phyloP scores from a whole-genome alignment of 1,140 invertebrate genomes.

The Spodoptera frugiperda region DNA sequence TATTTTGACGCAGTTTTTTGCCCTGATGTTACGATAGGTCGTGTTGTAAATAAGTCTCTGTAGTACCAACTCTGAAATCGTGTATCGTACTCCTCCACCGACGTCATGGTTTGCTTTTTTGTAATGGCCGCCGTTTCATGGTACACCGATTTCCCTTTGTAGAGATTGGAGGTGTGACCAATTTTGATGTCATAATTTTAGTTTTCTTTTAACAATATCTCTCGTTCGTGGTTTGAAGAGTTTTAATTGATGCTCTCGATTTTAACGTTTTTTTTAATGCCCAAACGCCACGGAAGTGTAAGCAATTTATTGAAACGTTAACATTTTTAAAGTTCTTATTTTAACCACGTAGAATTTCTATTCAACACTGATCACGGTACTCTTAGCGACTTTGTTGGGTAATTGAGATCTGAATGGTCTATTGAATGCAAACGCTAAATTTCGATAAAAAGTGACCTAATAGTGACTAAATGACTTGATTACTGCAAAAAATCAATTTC shows the following conservation, averaged over 20 bases:
- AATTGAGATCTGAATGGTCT: background rate
- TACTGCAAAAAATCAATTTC: constrained; percentile 13
- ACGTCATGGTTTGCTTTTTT: constrained; percentile 25
- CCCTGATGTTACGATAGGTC: constrained; percentile 24
- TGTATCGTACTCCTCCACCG: background rate
- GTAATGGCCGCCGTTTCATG: constrained; percentile 37
- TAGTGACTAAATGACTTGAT: constrained; percentile 12
- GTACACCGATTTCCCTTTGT: constrained; percentile 46
- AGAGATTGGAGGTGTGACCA: constrained; percentile 32
- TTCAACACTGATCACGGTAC: background rate
- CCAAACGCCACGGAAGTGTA: constrained; percentile 10
- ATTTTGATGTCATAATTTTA: constrained; percentile 48
- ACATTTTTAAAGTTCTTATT: no score
- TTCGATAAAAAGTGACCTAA: background rate
- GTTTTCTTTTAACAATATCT: constrained; percentile 18
- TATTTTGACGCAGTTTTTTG: constrained; percentile 29
- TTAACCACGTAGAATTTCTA: no score
- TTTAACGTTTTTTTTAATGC: constrained; percentile 5
- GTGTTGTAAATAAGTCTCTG: constrained; percentile 34
- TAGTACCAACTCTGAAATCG: constrained; percentile 21
- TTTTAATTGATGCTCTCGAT: constrained; percentile 35
- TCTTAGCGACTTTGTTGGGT: background rate
- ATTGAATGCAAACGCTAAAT: background rate
- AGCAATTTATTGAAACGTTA: background rate
- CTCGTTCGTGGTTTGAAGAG: constrained; percentile 34